Evolutionary conservation across 2,113 vertebrate genomes (phyloP).

Genomic region (Eurystomus gularis): DNA sequence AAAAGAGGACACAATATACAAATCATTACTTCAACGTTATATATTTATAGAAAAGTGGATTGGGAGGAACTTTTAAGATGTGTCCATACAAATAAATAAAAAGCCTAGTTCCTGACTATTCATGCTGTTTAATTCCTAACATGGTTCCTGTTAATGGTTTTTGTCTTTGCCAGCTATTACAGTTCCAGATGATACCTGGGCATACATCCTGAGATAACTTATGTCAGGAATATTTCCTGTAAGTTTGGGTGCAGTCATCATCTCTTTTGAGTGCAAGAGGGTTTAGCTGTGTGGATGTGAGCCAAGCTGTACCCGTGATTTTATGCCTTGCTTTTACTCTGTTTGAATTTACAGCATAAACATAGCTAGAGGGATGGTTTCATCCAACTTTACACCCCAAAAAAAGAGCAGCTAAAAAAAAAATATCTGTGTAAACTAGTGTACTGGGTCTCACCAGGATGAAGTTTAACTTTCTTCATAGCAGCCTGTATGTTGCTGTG

Average conservation of each 20-base stretch:
- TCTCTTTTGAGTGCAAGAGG: not conserved
- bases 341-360: not conserved
- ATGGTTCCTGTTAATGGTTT: not conserved
- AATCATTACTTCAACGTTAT: not conserved
- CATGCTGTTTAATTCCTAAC: not conserved
- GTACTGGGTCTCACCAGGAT: not conserved
- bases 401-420: not conserved
- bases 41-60: not conserved
- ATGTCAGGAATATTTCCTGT: not conserved
- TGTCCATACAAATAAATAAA: not conserved
- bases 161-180: not conserved
- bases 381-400: not conserved
- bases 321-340: not conserved
- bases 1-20: not conserved
- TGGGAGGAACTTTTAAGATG: not conserved
- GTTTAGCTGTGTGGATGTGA: not conserved
- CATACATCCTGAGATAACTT: not conserved
- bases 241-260: not conserved
- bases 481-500: fast-evolving
- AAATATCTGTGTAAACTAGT: not conserved
- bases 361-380: not conserved
- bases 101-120: not conserved
- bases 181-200: not conserved
- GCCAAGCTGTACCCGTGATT: not conserved
- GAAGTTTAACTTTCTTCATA: not conserved